Evolutionary conservation across 2,888 invertebrate species (phyloP).

Genomic region (Coleophora deauratella): DNA sequence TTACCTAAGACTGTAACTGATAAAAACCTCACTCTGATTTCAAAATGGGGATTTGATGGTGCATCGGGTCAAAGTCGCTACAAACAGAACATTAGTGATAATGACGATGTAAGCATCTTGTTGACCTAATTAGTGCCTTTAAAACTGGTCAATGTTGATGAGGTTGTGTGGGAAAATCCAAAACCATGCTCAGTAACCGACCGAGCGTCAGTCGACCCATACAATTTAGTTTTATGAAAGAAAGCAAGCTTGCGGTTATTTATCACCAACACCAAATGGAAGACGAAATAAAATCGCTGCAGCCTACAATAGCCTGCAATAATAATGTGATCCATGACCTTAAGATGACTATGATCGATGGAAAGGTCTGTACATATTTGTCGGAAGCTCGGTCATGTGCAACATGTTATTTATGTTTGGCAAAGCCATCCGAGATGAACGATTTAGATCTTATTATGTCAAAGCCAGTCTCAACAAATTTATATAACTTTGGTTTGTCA

Average conservation of each 20-base stretch:
- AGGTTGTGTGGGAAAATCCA: slow-evolving; percentile 10
- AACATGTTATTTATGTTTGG: slow-evolving; percentile 5
- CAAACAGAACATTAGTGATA: slow-evolving; percentile 7
- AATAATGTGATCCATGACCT: slow-evolving; percentile 1
- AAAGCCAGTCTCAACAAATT: not conserved
- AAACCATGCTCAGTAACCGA: slow-evolving; percentile 9
- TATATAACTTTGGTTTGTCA: slow-evolving; percentile 6
- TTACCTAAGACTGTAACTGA: too few relatives aligned
- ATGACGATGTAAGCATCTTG: slow-evolving; percentile 10
- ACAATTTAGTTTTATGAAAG: slow-evolving; percentile 9
- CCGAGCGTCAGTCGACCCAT: slow-evolving; percentile 9
- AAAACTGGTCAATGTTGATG: slow-evolving; percentile 4
- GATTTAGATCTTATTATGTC: not conserved
- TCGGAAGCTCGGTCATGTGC: slow-evolving; percentile 4
- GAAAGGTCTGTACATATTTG: slow-evolving; percentile 6
- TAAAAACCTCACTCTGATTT: too few relatives aligned
- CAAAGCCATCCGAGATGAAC: slow-evolving; percentile 10
- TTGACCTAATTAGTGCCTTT: slow-evolving; percentile 11
- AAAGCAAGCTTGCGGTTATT: slow-evolving; percentile 5
- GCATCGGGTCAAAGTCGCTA: slow-evolving; percentile 11
- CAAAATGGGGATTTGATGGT: too few relatives aligned
- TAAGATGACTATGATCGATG: slow-evolving; percentile 8
- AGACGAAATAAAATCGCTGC: slow-evolving; percentile 5
- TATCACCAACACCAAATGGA: slow-evolving; percentile 3
- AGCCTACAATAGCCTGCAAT: slow-evolving; percentile 1